Base-by-base conservation (phyloP, 2,113 vertebrate species). In the Scatophagus argus region DNA sequence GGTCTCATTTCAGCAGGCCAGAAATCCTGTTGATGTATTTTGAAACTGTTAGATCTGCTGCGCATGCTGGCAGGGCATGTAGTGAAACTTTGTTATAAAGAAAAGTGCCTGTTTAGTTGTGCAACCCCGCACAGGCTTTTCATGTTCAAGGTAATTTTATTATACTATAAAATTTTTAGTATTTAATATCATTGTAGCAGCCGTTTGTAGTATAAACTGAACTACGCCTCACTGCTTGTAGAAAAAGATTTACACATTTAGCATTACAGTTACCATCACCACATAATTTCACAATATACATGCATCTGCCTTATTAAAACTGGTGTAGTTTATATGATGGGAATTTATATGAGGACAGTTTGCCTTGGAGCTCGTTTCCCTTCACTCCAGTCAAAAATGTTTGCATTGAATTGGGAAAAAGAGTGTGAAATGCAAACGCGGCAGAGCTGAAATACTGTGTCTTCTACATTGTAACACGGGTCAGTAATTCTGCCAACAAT, bases 21-120 rank as follows among this genome's bases (percentile, higher is more conserved):
- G n/a, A 41, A 77, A 70, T 69, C 56, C 38, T 60, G 1, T 79
- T 81, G 34, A 27, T 73, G 14, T 43, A 43, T 34, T 54, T 44
- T 46, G 25, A 74, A 39, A 52, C 59, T 14, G 17, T 38, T 51
- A 13, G 39, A 60, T 39, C 41, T 16, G 31, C 39, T 63, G 49
- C 19, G 4, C 44, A 43, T n/a, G n/a, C n/a, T 5, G 8, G 4
- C 12, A 2, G 25, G 25, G 6, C n/a, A 46, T 32, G 41, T 49
- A 34, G 43, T 34, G 16, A 17, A 25, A 6, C 6, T 14, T 25
- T 23, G 41, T 23, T 75, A 27, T 52, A 63, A 58, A 62, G 21
- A 21, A 31, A 60, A 43, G 36, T 55, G 32, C 27, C 63, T 49
- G 49, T 13, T 39, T 4, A 49, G 13, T 7, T 29, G 11, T 51